Evolutionary conservation across 2,113 vertebrate genomes (phyloP), one percentile per base, ranked within the genome.

Genomic region (Nipponia nippon): DNA sequence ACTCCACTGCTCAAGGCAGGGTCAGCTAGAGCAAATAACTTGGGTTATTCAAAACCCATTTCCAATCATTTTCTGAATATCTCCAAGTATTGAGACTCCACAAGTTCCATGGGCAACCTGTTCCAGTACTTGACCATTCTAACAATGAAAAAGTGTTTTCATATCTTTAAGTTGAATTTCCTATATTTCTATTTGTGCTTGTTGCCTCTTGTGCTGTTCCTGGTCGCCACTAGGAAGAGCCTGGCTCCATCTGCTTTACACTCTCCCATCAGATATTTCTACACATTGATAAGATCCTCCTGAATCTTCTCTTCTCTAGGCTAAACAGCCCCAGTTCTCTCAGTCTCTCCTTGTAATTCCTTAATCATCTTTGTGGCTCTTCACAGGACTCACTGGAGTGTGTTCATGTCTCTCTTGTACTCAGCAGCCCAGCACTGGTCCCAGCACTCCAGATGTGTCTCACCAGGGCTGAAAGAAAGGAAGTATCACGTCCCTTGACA

Each of bases 331-430:
- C 7, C 0, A 38, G 22, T 2, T 34, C 9, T 52, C 21, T 46
- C 10, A 59, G 16, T 5, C 3, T 63, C 38, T 26, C 36, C 11
- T 6, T 15, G 1, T 42, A n/a, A 85, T 23, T 71, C 50, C n/a
- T 40, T 16, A n/a, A 23, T 16, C 11, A 67, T 26, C 72, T 46
- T 5, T 69, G 62, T n/a, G 30, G 34, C 5, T 79, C 10, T 50
- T 76, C 1, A 0, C 71, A 76, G 52, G 36, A 27, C 18, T 7
- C 66, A 1, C 14, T 29, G 53, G 4, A 34, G n/a, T 3, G 16
- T 69, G 83, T 25, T 29, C 32, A 2, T 8, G 6, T 29, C n/a
- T 67, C 26, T 72, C 38, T 44, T 14, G 22, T 38, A 63, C 53
- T 77, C 55, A 62, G 56, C 66, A 89, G 47, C 30, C 44, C 85